phyloP scores from a whole-genome alignment of 2,113 vertebrate species.

The Etia nguti region DNA sequence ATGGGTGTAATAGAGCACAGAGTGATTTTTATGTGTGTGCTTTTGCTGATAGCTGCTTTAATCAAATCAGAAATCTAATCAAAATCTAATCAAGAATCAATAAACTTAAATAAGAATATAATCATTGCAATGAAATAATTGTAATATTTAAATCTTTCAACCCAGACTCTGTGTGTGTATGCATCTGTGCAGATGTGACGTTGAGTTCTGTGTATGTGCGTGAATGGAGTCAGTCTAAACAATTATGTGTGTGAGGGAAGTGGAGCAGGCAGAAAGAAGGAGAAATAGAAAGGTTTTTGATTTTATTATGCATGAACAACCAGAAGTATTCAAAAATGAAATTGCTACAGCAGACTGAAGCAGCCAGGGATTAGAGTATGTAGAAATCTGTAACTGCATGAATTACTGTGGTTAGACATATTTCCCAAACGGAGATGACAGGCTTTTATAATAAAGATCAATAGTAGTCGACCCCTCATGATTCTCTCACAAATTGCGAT shows the following conservation, averaged over 20 bases:
- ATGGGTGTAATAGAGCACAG: accelerated
- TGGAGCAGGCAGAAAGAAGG: not conserved
- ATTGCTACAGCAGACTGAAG: not conserved
- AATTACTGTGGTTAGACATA: not conserved
- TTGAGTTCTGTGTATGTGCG: not conserved
- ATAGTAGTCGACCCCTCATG: accelerated
- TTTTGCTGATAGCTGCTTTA: not conserved
- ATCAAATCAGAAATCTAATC: not conserved
- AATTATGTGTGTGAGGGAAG: accelerated
- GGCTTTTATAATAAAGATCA: not conserved
- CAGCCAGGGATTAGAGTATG: not conserved
- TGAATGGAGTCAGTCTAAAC: too few species aligned
- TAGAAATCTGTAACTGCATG: not conserved
- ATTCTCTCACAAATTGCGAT: not conserved
- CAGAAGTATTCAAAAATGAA: not conserved
- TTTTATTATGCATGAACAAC: accelerated
- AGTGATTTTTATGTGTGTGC: not conserved
- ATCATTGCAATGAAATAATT: not conserved
- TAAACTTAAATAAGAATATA: not conserved
- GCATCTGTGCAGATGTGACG: not conserved
- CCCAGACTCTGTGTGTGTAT: accelerated
- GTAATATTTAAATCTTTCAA: not conserved
- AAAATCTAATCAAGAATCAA: not conserved
- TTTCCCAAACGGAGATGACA: not conserved
- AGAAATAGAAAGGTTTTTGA: not conserved